Percentiles rank a stretch among this genome's conserved stretches.
phyloP scores from a whole-genome alignment of 1,140 invertebrate species.

The Zelostemma sp. region DNA sequence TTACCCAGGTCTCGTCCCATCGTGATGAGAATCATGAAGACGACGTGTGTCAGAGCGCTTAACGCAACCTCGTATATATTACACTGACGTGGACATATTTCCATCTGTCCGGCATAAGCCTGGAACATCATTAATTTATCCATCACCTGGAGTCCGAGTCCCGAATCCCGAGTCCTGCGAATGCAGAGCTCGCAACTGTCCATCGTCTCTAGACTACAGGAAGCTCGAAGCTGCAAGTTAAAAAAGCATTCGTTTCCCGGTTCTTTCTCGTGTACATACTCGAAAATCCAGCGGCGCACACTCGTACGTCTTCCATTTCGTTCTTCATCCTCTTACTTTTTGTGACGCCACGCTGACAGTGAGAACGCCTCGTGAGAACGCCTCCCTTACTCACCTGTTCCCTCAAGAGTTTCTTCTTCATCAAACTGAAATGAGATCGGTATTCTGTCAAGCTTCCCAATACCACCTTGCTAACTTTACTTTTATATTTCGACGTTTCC shows the following conservation, averaged over 20 bases:
- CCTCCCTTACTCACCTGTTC: constrained; percentile 35
- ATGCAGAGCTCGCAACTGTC: constrained; percentile 19
- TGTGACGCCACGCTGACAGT: constrained; percentile 29
- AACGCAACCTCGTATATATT: constrained; percentile 36
- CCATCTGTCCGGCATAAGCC: constrained; percentile 32
- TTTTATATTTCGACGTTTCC: too few species aligned
- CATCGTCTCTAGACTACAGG: constrained; percentile 14
- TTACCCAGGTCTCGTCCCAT: constrained; percentile 23
- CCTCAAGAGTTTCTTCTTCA: constrained; percentile 42
- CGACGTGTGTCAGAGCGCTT: constrained; percentile 28
- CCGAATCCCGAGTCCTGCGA: constrained; percentile 23
- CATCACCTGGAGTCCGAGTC: too few species aligned
- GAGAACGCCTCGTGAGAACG: constrained; percentile 38
- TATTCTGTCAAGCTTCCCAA: constrained; percentile 31
- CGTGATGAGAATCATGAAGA: constrained; percentile 39
- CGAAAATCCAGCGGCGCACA: constrained; percentile 15
- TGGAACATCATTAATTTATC: constrained; percentile 60
- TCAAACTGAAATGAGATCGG: constrained; percentile 45
- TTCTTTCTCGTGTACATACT: neutral
- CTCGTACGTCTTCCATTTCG: constrained; percentile 16
- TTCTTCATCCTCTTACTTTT: constrained; percentile 16
- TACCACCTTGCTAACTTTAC: constrained; percentile 18
- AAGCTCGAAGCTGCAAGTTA: constrained; percentile 39
- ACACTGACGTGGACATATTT: constrained; percentile 55
- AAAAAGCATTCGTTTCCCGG: constrained; percentile 42